Base-by-base conservation (phyloP, 2,888 invertebrate species). In the Scaptomyza cyrtandrae region DNA sequence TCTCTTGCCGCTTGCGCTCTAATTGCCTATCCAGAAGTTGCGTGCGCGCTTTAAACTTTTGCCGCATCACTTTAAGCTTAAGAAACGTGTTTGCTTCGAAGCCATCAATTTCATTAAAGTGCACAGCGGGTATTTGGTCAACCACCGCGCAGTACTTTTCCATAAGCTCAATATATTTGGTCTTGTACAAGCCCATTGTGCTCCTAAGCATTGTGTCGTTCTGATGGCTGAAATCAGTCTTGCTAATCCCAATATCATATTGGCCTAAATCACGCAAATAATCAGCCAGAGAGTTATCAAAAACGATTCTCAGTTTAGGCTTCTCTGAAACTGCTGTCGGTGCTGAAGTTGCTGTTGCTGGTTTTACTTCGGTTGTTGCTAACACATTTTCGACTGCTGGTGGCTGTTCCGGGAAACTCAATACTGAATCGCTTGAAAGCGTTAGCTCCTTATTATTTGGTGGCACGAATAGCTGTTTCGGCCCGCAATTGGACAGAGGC, bases 101-200 rank as follows among this genome's bases (percentile, higher is more conserved):
- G 0, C 94, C 94, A 2, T 94, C 94, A 56, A 95, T 93, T 71
- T 93, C 93, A 75, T 93, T 93, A 71, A 95, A 93, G 43, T 94
- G 93, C 70, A 93, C 92, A 13, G 94, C 91, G 1, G 95, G 95
- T 77, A 95, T 94, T 91, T 93, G 94, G 76, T 94, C 94, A 73
- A 95, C 93, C 0, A 95, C 94, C 24, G 91, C 91, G 69, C 93
- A 94, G 80, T 94, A 94, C 91, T 94, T 95, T 80, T 95, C 95
- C 81, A 95, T 90, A 41, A 95, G 88, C 79, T 95, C 93, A 71
- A 94, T 92, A 73, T 95, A 94, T 69, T 94, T 92, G 55, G 92
- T 91, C 89, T 93, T 94, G 58, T 93, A 90, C 44, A 88, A 82
- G 1, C 67, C 60, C 0, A 90, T 75, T n/a, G 83, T 82, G 9